Evolutionary conservation across 2,113 vertebrate species (phyloP).

Genomic region (Pyrgilauda ruficollis): DNA sequence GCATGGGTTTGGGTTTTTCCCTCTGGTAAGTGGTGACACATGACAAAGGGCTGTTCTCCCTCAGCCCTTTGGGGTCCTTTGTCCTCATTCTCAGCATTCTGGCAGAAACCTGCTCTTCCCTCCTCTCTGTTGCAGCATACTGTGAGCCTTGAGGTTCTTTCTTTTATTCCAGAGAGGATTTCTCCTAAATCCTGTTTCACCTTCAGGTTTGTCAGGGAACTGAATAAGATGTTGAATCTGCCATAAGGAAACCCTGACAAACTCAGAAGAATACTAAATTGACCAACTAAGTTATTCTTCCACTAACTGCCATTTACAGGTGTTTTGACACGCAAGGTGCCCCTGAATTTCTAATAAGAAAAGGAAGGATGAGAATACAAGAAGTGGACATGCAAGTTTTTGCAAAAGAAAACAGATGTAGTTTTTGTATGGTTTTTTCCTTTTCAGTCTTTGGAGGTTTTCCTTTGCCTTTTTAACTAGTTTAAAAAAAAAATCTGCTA

Average conservation of each 20-base stretch:
- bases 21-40: neutral
- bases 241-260: neutral
- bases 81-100: neutral
- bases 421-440: neutral
- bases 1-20: neutral
- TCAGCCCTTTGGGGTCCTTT: neutral
- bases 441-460: neutral
- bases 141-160: neutral
- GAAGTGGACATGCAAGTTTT: neutral
- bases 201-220: neutral
- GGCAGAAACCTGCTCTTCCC: neutral
- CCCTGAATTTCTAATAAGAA: neutral
- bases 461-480: neutral
- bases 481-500: neutral
- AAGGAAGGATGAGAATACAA: neutral
- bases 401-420: neutral
- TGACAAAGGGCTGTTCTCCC: neutral
- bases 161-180: neutral
- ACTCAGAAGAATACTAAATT: neutral
- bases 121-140: neutral
- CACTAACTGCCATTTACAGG: neutral
- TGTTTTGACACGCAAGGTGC: neutral
- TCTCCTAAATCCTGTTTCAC: neutral
- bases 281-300: neutral
- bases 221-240: neutral